Conservation (phyloP, 2,797 vertebrate genomes). For the Nasua narica region DNA sequence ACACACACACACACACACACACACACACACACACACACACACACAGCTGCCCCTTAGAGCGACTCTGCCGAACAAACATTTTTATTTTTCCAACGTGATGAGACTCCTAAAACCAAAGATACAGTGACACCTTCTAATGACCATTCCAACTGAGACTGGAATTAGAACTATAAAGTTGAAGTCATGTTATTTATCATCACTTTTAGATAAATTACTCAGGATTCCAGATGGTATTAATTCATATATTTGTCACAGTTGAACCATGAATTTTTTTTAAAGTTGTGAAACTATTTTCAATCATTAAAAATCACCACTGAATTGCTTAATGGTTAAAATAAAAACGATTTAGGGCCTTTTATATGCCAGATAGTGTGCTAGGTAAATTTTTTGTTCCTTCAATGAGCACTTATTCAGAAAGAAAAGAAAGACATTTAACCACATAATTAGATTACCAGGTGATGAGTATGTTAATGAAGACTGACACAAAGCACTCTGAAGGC, state of each 20-base stretch:
- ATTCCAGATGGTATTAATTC: not conserved
- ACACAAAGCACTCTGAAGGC: not conserved
- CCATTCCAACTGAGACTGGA: not conserved
- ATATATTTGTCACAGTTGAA: not conserved
- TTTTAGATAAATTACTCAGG: not conserved
- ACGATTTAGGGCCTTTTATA: not conserved
- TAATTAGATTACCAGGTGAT: not conserved
- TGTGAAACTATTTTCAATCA: not conserved
- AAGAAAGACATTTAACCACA: not conserved
- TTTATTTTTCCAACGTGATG: not conserved
- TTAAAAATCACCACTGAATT: not conserved
- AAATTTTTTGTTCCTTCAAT: slow-evolving; percentile 2
- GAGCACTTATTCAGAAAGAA: not conserved
- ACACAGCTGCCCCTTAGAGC: not conserved
- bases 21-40: not conserved
- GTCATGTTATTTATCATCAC: not conserved
- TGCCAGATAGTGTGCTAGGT: not conserved
- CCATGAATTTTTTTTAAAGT: not conserved
- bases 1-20: not conserved
- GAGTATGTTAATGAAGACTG: not conserved
- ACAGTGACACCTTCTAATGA: not conserved
- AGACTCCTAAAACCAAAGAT: not conserved
- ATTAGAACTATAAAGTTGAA: not conserved
- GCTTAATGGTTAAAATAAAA: not conserved
- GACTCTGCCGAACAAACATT: not conserved